Evolutionary conservation across 2,888 invertebrate genomes (phyloP).

Genomic region (Mycalesis mineus): DNA sequence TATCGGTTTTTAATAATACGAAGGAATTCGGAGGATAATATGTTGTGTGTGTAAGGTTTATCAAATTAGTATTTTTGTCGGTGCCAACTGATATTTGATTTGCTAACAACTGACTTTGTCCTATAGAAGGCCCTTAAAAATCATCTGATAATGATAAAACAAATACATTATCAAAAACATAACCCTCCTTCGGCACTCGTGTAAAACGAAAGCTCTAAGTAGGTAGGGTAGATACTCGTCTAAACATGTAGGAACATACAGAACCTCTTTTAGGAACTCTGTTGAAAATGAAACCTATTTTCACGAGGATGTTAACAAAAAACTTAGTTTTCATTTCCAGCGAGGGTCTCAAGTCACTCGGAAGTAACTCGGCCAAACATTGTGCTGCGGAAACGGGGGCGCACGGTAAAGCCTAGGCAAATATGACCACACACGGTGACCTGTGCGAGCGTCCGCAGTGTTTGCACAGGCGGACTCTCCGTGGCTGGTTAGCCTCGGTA

Average conservation of each 20-base stretch:
- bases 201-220: too few relatives aligned
- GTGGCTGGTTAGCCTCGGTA: neutral
- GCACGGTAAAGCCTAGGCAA: constrained; percentile 13
- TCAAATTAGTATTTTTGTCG: too few relatives aligned
- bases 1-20: too few relatives aligned
- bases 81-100: too few relatives aligned
- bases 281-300: neutral
- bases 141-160: too few relatives aligned
- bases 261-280: neutral
- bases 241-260: neutral
- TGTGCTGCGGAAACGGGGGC: constrained; percentile 19
- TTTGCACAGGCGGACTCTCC: neutral
- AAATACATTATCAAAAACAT: too few relatives aligned
- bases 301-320: neutral
- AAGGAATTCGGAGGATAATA: too few relatives aligned
- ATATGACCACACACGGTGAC: constrained; percentile 15
- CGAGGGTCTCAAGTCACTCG: constrained; percentile 34
- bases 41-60: too few relatives aligned
- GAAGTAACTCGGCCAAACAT: constrained; percentile 45
- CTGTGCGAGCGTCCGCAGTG: neutral
- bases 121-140: too few relatives aligned
- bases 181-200: too few relatives aligned
- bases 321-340: constrained; percentile 17
- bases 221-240: too few relatives aligned
- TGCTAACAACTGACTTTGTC: too few relatives aligned